Evolutionary conservation across 2,113 vertebrate species (phyloP), one percentile per base, ranked within the genome.

Genomic region (Glaucomys volans): DNA sequence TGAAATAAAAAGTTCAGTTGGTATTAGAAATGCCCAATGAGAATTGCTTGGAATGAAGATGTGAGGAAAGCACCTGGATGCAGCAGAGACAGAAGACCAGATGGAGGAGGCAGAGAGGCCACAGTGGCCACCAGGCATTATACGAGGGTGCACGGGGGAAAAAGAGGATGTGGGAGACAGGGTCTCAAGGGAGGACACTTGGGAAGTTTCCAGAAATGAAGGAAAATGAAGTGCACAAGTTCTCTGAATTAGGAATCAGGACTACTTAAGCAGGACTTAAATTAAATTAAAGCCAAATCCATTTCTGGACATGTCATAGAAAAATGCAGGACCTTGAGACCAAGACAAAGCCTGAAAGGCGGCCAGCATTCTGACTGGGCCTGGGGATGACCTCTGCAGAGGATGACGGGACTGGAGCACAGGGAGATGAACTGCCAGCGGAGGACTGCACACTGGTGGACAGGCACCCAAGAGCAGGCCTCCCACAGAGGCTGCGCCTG

Each of bases 71-170:
- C 10, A 57, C 2, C 28, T 18, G 37, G 40, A 40, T 0, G 8
- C 6, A 28, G 35, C n/a, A 16, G 6, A 47, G 13, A 30, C 54
- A n/a, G 11, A 28, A 0, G 2, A 42, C 4, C 47, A 42, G 44
- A 4, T 1, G 42, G 26, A 35, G 11, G 32, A 5, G 30, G 24
- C 3, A 2, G 24, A 52, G 4, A 40, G 40, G 40, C 16, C 24
- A 20, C 4, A 10, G 5, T 3, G 5, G 30, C 5, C 2, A 6
- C n/a, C 10, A 35, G 17, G 11, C 14, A 1, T 40, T 5, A 42
- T 7, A 2, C 5, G 17, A 10, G 71, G 44, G 62, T 9, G 5
- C 42, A 42, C 35, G 17, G 54, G 42, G 22, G n/a, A 44, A 26
- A 67, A 16, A 40, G 35, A 28, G 16, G 62, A 17, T 9, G 5